These are phyloP conservation scores for Mayetiola destructor DNA, from an alignment of 2,888 invertebrate species.

Conservation along the genomic window DNA sequence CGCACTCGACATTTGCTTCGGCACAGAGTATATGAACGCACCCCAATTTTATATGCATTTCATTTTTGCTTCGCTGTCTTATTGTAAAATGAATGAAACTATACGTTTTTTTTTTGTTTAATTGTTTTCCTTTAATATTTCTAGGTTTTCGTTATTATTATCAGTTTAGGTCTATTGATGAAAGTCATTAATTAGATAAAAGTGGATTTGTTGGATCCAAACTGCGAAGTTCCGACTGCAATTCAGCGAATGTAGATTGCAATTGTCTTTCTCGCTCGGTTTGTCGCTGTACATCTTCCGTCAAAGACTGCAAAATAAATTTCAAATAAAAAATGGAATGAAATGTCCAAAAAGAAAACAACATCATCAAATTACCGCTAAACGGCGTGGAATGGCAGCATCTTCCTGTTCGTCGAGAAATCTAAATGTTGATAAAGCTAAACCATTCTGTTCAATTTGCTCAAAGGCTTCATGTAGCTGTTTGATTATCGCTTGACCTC, in stretches of 20 bases:
- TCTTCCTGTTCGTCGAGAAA: slow-evolving; percentile 81
- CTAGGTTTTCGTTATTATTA: too few species aligned
- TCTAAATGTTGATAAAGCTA: slow-evolving; percentile 83
- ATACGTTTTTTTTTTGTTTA: too few species aligned
- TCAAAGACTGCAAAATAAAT: slow-evolving; percentile 48
- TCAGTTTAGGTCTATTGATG: too few species aligned
- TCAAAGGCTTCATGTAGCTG: slow-evolving; percentile 75
- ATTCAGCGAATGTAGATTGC: slow-evolving; percentile 66
- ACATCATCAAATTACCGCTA: slow-evolving; percentile 47
- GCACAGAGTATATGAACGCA: too few species aligned
- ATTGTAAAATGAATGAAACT: too few species aligned
- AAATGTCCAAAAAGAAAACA: slow-evolving; percentile 12
- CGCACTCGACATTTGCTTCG: too few species aligned
- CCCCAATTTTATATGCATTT: too few species aligned
- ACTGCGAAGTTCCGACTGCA: slow-evolving; percentile 44
- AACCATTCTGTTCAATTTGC: slow-evolving; percentile 75
- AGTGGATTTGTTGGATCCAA: neutral
- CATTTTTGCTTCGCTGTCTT: too few species aligned
- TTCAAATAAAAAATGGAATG: neutral
- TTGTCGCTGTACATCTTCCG: slow-evolving; percentile 85
- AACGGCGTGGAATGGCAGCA: slow-evolving; percentile 75
- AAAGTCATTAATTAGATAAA: too few species aligned
- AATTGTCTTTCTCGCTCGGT: slow-evolving; percentile 78
- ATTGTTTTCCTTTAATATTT: too few species aligned
- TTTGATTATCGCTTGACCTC: slow-evolving; percentile 73